Conservation (phyloP, 2,888 invertebrate species). For the Morinoia aosen region DNA sequence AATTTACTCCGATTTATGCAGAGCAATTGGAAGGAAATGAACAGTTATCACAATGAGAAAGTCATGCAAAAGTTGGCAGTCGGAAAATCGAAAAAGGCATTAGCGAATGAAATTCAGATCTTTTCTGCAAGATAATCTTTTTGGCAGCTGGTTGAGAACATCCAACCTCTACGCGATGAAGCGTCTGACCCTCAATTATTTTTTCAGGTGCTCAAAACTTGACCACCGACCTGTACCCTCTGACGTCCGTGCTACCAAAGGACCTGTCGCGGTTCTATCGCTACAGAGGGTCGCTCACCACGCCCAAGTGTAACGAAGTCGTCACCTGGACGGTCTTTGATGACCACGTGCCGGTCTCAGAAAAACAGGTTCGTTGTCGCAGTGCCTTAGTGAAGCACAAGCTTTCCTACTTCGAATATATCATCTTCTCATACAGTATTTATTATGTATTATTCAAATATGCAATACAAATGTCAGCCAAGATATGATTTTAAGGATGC, state of each 20-base stretch:
- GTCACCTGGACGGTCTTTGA: constrained; percentile 56
- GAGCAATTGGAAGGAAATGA: too few species aligned
- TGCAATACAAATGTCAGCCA: too few species aligned
- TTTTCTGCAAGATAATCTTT: background rate
- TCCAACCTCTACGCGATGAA: background rate
- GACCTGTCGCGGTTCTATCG: constrained; percentile 69
- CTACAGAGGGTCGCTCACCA: constrained; percentile 55
- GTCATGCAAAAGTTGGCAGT: background rate
- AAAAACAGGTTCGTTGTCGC: constrained; percentile 1
- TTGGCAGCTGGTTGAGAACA: background rate
- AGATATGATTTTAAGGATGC: too few species aligned
- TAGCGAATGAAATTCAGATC: background rate
- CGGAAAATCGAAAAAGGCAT: background rate
- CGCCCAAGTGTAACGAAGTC: constrained; percentile 56
- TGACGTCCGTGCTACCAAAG: constrained; percentile 75
- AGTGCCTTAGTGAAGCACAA: too few species aligned
- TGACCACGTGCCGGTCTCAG: constrained; percentile 40
- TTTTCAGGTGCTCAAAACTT: background rate
- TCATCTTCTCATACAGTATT: too few species aligned
- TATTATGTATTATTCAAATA: too few species aligned
- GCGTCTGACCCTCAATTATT: background rate
- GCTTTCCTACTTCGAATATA: too few species aligned
- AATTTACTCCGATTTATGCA: too few species aligned
- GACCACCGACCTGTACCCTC: constrained; percentile 65
- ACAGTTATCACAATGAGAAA: too few species aligned